phyloP scores from a whole-genome alignment of 2,797 vertebrate genomes.

The Hippopotamyrus pictus region DNA sequence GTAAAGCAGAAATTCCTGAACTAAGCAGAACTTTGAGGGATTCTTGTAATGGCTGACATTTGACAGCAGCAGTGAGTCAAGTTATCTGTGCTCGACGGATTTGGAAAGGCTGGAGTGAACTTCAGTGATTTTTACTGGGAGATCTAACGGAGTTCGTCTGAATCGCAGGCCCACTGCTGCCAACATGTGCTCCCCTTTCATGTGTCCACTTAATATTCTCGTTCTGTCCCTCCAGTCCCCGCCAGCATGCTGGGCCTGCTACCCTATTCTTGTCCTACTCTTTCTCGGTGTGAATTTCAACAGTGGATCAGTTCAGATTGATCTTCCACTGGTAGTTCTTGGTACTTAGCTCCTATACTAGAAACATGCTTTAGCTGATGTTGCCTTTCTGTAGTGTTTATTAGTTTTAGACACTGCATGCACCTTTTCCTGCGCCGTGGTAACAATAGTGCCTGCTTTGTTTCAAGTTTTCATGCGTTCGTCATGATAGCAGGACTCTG shows the following conservation, averaged over 20 bases:
- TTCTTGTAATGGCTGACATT: neutral
- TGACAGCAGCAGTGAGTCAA: neutral
- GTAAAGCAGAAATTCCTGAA: neutral
- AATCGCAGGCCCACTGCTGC: neutral
- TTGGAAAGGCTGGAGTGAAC: neutral
- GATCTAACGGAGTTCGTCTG: neutral
- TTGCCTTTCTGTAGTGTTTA: neutral
- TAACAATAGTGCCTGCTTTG: neutral
- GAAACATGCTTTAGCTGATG: neutral
- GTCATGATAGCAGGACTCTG: neutral
- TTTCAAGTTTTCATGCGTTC: neutral
- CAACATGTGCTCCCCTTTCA: neutral
- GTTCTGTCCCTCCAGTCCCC: neutral
- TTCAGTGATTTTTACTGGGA: neutral
- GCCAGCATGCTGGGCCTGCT: neutral
- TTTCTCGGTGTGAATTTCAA: neutral
- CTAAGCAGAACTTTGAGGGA: neutral
- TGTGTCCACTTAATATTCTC: neutral
- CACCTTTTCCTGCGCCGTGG: no score
- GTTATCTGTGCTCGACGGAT: neutral
- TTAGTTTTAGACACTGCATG: neutral
- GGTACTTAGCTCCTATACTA: neutral
- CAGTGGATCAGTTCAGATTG: neutral
- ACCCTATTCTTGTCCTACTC: neutral
- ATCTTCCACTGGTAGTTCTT: neutral